Evolutionary conservation across 2,888 invertebrate genomes (phyloP), one percentile per base, ranked within the genome.

Genomic region (Dryadula phaetusa): DNA sequence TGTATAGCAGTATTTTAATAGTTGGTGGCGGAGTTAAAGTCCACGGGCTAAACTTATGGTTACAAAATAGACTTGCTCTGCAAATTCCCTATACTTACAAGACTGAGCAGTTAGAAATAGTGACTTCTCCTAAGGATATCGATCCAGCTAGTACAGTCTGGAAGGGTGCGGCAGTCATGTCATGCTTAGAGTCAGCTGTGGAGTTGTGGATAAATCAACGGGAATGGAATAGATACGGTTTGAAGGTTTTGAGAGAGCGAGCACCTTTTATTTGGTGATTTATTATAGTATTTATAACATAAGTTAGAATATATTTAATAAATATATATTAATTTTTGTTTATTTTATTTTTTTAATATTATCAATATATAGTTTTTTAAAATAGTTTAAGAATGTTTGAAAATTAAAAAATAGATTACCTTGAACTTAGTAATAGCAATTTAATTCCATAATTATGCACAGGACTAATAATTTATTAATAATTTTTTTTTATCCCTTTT

Each of bases 101-200:
- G 83, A 94, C 95, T 92, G 96, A 97, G 80, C 95, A 97, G 88
- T 87, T 97, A 76, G 98, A 98, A 84, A 97, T 98, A 64, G 97
- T 98, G 52, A 97, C 97, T 0, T 95, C 96, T 71, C 97, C 97
- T 0, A 97, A 98, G 85, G 98, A 98, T 78, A 96, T 98, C 93
- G 98, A 98, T 85, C 96, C 98, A 0, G 95, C 96, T 1, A 96
- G 97, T 92, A 97, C 97, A 0, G 95, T 96, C 0, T 99, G 99
- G 99, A 98, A 98, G 84, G 99, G 99, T 0, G 98, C 98, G 0
- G 96, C 98, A 0, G 97, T 99, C 10, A 95, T 99, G 94, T 97
- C 98, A 0, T 98, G 98, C 77, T 87, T 99, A 67, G 99, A 99
- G 82, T 97, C 98, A 0, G 97, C 98, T 0, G 96, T 97, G 71